phyloP scores from a whole-genome alignment of 2,113 vertebrate genomes.

The Puffinus mauretanicus region DNA sequence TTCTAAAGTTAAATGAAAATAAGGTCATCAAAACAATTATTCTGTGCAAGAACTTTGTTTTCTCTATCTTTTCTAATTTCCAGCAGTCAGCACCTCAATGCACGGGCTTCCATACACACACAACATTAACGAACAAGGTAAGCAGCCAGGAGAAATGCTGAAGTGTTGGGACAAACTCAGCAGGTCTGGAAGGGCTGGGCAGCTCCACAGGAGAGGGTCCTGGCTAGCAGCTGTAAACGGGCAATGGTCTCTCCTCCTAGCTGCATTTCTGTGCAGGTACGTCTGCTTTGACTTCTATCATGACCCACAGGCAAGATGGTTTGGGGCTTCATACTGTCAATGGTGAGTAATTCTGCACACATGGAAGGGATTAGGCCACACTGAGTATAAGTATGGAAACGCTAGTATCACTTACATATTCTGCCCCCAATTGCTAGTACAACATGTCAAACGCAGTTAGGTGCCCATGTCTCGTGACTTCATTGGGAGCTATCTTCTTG shows the following conservation, averaged over 20 bases:
- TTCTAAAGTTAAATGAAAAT: not conserved
- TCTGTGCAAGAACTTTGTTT: not conserved
- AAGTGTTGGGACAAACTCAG: not conserved
- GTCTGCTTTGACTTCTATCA: not conserved
- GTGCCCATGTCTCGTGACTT: not conserved
- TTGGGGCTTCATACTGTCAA: not conserved
- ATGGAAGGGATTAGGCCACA: not conserved
- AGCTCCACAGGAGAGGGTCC: not conserved
- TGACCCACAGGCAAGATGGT: not conserved
- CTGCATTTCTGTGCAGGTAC: not conserved
- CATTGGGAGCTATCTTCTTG: not conserved
- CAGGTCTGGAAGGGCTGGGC: not conserved
- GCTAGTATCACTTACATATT: too few relatives aligned
- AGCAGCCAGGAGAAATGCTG: not conserved
- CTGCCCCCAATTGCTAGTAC: not conserved
- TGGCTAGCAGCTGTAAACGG: accelerated
- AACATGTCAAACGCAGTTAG: not conserved
- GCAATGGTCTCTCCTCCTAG: not conserved
- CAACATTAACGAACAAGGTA: accelerated
- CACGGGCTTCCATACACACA: not conserved
- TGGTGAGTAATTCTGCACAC: not conserved
- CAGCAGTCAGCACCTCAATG: not conserved
- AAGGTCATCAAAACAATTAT: not conserved
- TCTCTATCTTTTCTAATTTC: too few relatives aligned
- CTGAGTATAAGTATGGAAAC: not conserved